A percentile compares a stretch with the other conserved stretches of the same genome.
Conservation (phyloP, 1,140 invertebrate genomes). For the Hetaerina americana region DNA sequence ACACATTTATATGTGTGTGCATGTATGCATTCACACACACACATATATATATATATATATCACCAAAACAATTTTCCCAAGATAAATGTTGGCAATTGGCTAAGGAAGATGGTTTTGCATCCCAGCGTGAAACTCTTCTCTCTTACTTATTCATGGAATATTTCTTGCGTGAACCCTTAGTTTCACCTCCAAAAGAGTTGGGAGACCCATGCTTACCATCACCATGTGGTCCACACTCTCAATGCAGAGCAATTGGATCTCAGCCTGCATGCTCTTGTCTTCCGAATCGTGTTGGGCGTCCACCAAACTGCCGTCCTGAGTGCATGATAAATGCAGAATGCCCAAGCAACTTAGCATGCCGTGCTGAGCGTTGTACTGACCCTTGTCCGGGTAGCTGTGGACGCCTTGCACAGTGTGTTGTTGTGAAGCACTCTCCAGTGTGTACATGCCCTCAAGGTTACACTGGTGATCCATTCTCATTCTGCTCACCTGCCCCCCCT, state of each 20-base stretch:
- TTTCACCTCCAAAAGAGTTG: not conserved
- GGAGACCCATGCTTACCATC: conserved; percentile 23
- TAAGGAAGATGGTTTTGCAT: too few species aligned
- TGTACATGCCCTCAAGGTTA: conserved; percentile 26
- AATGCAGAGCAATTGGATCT: conserved; percentile 22
- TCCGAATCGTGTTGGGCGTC: conserved; percentile 24
- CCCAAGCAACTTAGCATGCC: conserved; percentile 23
- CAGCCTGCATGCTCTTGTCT: conserved; percentile 26
- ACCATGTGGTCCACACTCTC: conserved; percentile 24
- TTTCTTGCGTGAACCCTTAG: conserved; percentile 7
- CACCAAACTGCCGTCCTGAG: conserved; percentile 16
- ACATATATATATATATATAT: too few species aligned
- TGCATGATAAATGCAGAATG: conserved; percentile 25
- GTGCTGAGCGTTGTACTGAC: conserved; percentile 23
- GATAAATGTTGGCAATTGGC: too few species aligned
- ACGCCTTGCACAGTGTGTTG: conserved; percentile 17
- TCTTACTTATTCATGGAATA: too few species aligned
- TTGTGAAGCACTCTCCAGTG: conserved; percentile 25
- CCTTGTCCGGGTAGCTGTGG: conserved; percentile 23
- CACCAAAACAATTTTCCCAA: too few species aligned
- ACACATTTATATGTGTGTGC: too few species aligned
- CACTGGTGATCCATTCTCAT: conserved; percentile 27
- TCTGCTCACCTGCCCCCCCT: conserved; percentile 20
- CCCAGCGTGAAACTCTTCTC: too few species aligned
- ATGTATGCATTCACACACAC: too few species aligned